A percentile compares a stretch with the other conserved stretches of the same genome.
These are phyloP conservation scores for Bombus sylvicola DNA, from an alignment of 1,140 invertebrate species.

Conservation along the genomic window DNA sequence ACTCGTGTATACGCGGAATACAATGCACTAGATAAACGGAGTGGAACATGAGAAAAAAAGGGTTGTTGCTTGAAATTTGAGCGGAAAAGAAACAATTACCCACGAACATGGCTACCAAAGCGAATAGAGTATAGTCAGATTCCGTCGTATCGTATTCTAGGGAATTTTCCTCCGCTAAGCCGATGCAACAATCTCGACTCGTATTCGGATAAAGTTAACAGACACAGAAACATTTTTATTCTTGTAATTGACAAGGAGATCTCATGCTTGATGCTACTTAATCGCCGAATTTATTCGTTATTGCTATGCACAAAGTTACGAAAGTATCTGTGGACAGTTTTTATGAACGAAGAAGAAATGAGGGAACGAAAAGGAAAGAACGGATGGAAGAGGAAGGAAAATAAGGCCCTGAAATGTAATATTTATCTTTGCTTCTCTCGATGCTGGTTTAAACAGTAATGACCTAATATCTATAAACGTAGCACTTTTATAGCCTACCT, in stretches of 20 bases:
- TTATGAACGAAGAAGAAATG: no score
- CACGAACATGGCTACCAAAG: neutral
- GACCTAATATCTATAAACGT: no score
- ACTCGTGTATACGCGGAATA: conserved; percentile 12
- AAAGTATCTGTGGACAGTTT: no score
- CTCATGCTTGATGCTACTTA: neutral
- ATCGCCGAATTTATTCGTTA: no score
- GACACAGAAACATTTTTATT: neutral
- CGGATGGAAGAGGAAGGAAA: no score
- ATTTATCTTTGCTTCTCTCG: no score
- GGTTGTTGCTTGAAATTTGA: neutral
- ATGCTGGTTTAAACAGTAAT: no score
- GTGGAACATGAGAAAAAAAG: neutral
- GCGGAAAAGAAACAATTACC: neutral
- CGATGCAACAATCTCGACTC: neutral
- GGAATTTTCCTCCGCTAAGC: neutral
- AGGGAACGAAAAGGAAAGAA: no score
- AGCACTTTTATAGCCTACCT: no score
- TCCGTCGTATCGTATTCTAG: neutral
- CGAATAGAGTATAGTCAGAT: neutral
- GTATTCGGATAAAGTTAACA: neutral
- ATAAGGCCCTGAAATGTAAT: no score
- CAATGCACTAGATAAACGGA: neutral
- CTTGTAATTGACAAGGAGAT: conserved; percentile 1
- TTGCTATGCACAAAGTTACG: no score